Percentiles rank a stretch among this genome's conserved stretches.
Conservation (phyloP, 1,140 invertebrate genomes). For the Vanessa tameamea region DNA sequence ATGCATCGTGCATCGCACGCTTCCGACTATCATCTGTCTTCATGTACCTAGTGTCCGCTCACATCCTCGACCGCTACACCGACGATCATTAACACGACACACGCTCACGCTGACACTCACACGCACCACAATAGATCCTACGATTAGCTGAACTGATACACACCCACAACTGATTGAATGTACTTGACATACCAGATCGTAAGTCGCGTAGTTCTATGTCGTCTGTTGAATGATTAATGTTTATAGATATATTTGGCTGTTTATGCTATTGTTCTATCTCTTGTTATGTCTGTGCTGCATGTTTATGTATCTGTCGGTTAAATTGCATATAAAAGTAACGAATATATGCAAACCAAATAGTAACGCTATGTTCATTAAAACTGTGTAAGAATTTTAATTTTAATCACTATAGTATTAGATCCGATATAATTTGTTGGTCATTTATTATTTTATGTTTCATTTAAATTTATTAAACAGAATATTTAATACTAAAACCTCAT, state of each 20-base stretch:
- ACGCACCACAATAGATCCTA: not conserved
- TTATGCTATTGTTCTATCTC: slow-evolving; percentile 36
- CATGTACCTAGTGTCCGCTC: slow-evolving; percentile 7
- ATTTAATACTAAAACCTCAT: not conserved
- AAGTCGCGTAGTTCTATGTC: slow-evolving; percentile 26
- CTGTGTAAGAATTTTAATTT: not conserved
- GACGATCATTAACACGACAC: slow-evolving; percentile 3
- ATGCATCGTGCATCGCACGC: slow-evolving; percentile 77
- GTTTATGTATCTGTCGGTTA: slow-evolving; percentile 23
- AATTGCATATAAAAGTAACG: not conserved
- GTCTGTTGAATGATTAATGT: slow-evolving; percentile 37
- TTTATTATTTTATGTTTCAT: not conserved
- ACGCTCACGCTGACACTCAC: not conserved
- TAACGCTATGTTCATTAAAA: slow-evolving; percentile 1
- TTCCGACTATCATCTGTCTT: slow-evolving; percentile 55
- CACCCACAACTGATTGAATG: slow-evolving; percentile 11
- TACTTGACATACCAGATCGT: slow-evolving; percentile 20
- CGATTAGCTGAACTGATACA: not conserved
- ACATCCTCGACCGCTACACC: slow-evolving; percentile 10
- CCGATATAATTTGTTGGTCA: not conserved
- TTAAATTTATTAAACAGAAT: not conserved
- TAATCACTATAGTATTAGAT: not conserved
- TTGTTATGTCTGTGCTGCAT: slow-evolving; percentile 35
- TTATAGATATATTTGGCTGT: slow-evolving; percentile 34
- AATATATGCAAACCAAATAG: not conserved